Percentiles rank a stretch among this genome's conserved stretches.
These are phyloP conservation scores for Nestor notabilis DNA, from an alignment of 2,113 vertebrate species.

Conservation along the genomic window DNA sequence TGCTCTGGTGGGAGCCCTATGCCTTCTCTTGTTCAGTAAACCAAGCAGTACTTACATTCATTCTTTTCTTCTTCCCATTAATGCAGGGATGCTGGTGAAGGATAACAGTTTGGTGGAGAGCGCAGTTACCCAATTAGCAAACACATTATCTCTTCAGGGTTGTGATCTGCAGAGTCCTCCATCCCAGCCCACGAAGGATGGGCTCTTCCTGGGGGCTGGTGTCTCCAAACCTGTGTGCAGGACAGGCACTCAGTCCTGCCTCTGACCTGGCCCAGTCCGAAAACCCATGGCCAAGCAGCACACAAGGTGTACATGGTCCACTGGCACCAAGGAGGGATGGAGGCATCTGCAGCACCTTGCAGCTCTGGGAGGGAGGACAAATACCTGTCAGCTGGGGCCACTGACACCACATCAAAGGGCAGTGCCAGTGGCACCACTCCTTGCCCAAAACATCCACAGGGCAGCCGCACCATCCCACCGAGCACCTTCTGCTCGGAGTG, in stretches of 20 bases:
- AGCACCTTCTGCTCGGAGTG: neutral
- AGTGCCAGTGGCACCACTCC: neutral
- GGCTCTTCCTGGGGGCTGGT: neutral
- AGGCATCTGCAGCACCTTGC: neutral
- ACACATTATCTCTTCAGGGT: neutral
- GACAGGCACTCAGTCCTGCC: neutral
- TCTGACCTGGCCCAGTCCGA: neutral
- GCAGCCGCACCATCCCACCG: rapidly evolving
- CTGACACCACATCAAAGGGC: rapidly evolving
- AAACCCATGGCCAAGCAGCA: neutral
- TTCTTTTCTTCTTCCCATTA: neutral
- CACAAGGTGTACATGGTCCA: neutral
- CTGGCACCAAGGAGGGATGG: neutral
- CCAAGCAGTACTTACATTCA: neutral
- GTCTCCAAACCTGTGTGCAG: neutral
- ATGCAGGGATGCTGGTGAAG: neutral
- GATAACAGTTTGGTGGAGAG: neutral
- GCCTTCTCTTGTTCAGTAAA: neutral
- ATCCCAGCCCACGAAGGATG: no score
- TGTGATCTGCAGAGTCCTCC: neutral
- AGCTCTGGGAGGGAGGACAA: neutral
- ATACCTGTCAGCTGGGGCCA: neutral
- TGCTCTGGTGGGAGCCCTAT: neutral
- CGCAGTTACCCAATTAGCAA: neutral
- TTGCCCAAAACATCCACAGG: neutral